Conservation (phyloP, 2,888 invertebrate genomes). For the Adelphocoris suturalis region DNA sequence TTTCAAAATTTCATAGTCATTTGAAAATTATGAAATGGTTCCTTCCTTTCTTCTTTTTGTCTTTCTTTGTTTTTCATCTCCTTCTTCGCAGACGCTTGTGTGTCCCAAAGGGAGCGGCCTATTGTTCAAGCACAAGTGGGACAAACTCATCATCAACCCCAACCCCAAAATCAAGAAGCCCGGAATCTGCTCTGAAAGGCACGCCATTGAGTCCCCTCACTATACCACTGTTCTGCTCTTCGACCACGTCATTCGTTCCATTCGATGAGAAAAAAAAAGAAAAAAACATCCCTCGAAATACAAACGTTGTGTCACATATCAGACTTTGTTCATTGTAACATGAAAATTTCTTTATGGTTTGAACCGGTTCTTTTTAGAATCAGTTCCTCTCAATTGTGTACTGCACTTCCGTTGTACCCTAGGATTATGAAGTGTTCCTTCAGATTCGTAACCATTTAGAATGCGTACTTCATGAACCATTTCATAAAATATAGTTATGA, state of each 20-base stretch:
- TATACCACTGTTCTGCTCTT: constrained; percentile 52
- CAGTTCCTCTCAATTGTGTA: too few species aligned
- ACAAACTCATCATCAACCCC: constrained; percentile 71
- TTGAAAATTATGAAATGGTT: too few species aligned
- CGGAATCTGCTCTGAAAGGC: constrained; percentile 64
- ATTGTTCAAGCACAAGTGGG: constrained; percentile 68
- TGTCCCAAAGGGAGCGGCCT: constrained; percentile 64
- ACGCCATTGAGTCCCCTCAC: constrained; percentile 54
- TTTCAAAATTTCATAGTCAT: too few species aligned
- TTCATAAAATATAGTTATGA: too few species aligned
- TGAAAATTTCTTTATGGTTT: background rate
- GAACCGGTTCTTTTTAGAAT: too few species aligned
- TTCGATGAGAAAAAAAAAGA: constrained; percentile 1
- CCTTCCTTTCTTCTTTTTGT: too few species aligned
- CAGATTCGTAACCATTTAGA: too few species aligned
- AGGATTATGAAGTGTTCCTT: too few species aligned
- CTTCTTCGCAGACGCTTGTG: constrained; percentile 66
- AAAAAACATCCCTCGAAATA: background rate
- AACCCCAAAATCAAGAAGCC: constrained; percentile 69
- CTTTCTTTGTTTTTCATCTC: background rate
- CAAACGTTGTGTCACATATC: background rate
- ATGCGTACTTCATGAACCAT: too few species aligned
- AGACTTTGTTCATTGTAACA: background rate
- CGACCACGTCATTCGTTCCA: constrained; percentile 70
- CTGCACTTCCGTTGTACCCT: too few species aligned